Conservation (phyloP, 2,888 invertebrate species). For the Andricus quercusramuli region DNA sequence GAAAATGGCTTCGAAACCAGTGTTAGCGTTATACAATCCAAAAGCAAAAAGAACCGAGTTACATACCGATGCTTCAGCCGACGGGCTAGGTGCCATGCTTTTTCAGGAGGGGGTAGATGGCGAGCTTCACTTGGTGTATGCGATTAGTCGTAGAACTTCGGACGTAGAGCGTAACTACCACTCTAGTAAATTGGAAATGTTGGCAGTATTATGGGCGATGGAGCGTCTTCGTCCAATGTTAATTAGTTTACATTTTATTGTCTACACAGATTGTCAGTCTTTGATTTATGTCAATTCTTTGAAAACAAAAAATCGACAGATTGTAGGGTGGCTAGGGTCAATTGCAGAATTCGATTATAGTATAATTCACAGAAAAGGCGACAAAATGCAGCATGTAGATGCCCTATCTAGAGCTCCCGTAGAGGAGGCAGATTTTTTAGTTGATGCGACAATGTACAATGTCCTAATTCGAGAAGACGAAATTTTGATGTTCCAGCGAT, state of each 20-base stretch:
- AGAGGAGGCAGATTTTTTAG: too few species aligned
- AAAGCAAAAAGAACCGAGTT: slow-evolving; percentile 36
- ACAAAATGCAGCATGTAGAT: too few species aligned
- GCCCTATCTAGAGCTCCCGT: too few species aligned
- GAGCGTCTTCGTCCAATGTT: slow-evolving; percentile 51
- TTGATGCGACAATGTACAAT: too few species aligned
- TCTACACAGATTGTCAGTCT: slow-evolving; percentile 48
- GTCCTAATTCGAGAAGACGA: too few species aligned
- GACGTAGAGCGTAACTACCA: slow-evolving; percentile 50
- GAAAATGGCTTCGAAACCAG: slow-evolving; percentile 51
- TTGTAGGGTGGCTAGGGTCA: too few species aligned
- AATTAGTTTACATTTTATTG: slow-evolving; percentile 47
- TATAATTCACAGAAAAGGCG: too few species aligned
- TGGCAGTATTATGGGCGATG: slow-evolving; percentile 56
- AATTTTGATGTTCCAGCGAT: too few species aligned
- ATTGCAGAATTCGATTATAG: too few species aligned
- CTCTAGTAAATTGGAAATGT: slow-evolving; percentile 53
- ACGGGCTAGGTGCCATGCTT: slow-evolving; percentile 42
- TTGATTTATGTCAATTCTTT: slow-evolving; percentile 51
- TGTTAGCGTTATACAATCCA: slow-evolving; percentile 53
- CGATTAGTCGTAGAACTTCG: not conserved
- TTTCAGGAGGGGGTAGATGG: slow-evolving; percentile 50
- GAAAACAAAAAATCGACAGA: too few species aligned
- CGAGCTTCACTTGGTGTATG: slow-evolving; percentile 54
- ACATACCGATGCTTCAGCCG: slow-evolving; percentile 2